Base-by-base conservation (phyloP, 1,140 invertebrate species). In the Oscheius sp. region DNA sequence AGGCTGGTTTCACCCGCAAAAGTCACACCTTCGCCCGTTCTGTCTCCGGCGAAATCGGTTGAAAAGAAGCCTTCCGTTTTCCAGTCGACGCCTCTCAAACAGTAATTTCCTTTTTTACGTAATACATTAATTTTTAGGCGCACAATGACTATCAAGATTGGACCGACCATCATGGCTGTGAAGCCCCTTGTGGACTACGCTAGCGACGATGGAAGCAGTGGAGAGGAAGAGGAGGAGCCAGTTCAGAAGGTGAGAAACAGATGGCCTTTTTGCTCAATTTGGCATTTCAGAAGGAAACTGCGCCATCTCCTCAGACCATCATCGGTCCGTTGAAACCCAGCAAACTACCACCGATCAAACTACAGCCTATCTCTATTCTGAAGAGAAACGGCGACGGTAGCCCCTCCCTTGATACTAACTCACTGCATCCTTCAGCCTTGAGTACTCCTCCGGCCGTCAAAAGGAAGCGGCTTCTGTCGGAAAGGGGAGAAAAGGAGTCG, bases 401-500 rank as follows among this genome's bases (percentile, higher is more conserved):
- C 10, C 38, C n/a, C n/a, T n/a, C n/a, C n/a, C n/a, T n/a, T n/a
- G n/a, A 10, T 42, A 42, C 38, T 10, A 10, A 42, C n/a, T 42
- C n/a, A 42, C 10, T 10, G 38, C 10, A 42, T 10, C n/a, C 10
- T 42, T 42, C n/a, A 42, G 46, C 13, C n/a, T 3, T 55, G 29
- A 23, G 7, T 3, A 29, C 58, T 4, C 52, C 35, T 7, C 46
- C 65, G 4, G 49, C 31, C 7, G n/a, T 28, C 18, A 52, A 76
- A 20, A 10, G 72, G n/a, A 74, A 74, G 46, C 72, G 72, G 3
- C 29, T 74, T 7, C 55, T 74, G 29, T 74, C 72, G 36, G 72
- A 74, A 52, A 38, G 72, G 2, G 72, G 72, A n/a, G 72, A 74
- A 32, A 64, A 73, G 31, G 72, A 74, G 59, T 23, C 59, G 29